Conservation (phyloP, 2,888 invertebrate genomes). For the Galeopsomyia nigrocyanea region DNA sequence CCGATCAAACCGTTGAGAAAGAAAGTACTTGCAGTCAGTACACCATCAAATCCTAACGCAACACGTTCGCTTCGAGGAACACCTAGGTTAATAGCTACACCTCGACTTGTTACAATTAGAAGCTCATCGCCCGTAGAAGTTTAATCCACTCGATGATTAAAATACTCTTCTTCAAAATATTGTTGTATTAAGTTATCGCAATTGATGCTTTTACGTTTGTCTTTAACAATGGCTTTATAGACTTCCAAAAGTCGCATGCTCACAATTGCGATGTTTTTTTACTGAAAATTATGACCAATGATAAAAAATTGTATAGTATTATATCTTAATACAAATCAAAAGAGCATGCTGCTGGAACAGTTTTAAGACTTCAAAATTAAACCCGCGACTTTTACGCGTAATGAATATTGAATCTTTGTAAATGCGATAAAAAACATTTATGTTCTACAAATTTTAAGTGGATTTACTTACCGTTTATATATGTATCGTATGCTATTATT, state of each 20-base stretch:
- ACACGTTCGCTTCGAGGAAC: slow-evolving; percentile 38
- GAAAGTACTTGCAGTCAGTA: slow-evolving; percentile 50
- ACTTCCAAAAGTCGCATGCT: not conserved
- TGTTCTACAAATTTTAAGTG: slow-evolving; percentile 16
- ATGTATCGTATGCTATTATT: slow-evolving; percentile 20
- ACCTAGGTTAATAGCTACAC: slow-evolving; percentile 32
- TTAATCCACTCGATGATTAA: slow-evolving; percentile 15
- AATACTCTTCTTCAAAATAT: slow-evolving; percentile 1
- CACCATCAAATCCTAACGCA: slow-evolving; percentile 44
- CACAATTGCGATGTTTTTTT: slow-evolving; percentile 11
- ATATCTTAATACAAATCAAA: slow-evolving; percentile 1
- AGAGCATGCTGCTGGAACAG: slow-evolving; percentile 34
- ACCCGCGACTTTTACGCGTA: slow-evolving; percentile 10
- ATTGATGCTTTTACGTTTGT: not conserved
- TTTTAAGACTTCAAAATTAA: slow-evolving; percentile 18
- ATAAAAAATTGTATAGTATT: slow-evolving; percentile 5
- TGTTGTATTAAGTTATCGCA: slow-evolving; percentile 24
- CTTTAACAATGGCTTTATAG: not conserved
- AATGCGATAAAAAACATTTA: slow-evolving; percentile 32
- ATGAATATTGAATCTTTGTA: slow-evolving; percentile 17
- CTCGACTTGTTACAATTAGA: slow-evolving; percentile 39
- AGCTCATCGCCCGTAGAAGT: slow-evolving; percentile 35
- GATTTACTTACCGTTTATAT: slow-evolving; percentile 28
- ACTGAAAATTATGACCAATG: slow-evolving; percentile 34
- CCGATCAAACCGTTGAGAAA: slow-evolving; percentile 61